Evolutionary conservation across 2,797 vertebrate species (phyloP).

Genomic region (Pseudopleuronectes americanus): DNA sequence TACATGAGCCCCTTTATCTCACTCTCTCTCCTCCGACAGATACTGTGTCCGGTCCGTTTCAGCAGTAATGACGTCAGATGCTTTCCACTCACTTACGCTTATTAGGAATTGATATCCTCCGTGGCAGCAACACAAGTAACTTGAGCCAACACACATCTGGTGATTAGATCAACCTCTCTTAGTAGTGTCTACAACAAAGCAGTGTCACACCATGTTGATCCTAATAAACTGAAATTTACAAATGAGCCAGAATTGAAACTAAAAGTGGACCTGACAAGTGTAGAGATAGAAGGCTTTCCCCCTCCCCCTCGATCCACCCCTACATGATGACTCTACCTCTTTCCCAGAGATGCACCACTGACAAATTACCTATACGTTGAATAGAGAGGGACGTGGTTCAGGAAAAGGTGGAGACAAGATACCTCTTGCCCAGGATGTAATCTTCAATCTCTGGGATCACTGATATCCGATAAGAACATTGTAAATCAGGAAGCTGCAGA

Average conservation of each 20-base stretch:
- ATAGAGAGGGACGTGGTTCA: conserved; percentile 37
- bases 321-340: conserved; percentile 32
- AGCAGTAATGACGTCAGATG: neutral
- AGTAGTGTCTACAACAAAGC: neutral
- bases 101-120: conserved; percentile 39
- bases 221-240: conserved; percentile 1
- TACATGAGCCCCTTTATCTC: neutral
- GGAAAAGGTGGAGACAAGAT: conserved; percentile 59
- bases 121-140: conserved; percentile 21
- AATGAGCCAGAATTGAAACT: neutral
- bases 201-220: neutral
- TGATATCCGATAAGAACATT: conserved; percentile 76
- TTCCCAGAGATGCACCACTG: conserved; percentile 44
- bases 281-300: conserved; percentile 3
- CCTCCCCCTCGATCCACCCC: neutral
- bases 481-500: conserved; percentile 73
- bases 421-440: conserved; percentile 66
- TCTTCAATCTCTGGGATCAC: conserved; percentile 73
- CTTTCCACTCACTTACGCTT: conserved; percentile 19
- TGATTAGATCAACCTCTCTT: conserved; percentile 35
- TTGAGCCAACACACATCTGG: conserved; percentile 27
- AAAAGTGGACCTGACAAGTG: conserved; percentile 6
- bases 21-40: no score
- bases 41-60: neutral
- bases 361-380: conserved; percentile 65